phyloP scores from a whole-genome alignment of 1,140 invertebrate genomes.

The Pseudoatta argentina region DNA sequence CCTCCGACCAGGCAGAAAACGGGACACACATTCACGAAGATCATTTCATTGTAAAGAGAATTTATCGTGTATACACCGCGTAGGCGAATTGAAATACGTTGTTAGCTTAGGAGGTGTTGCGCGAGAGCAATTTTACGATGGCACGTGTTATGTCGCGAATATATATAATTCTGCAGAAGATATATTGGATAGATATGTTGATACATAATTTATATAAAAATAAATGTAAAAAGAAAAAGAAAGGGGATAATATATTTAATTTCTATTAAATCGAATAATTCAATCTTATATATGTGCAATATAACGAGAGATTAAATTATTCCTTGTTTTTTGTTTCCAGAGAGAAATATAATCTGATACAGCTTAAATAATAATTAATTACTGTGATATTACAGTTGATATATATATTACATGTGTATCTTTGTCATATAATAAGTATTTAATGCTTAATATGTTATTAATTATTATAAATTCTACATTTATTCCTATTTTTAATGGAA shows the following conservation, averaged over 20 bases:
- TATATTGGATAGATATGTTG: background rate
- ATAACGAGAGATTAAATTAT: background rate
- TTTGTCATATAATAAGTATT: background rate
- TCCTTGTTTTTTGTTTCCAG: background rate
- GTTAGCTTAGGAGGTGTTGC: too few species aligned
- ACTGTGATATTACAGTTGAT: background rate
- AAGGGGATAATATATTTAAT: background rate
- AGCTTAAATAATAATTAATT: constrained; percentile 1
- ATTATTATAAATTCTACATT: constrained; percentile 1
- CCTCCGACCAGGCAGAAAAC: constrained; percentile 73
- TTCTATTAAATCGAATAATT: background rate
- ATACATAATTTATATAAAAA: background rate
- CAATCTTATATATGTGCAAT: background rate
- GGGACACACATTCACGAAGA: constrained; percentile 58
- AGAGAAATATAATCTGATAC: background rate
- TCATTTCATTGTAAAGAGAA: constrained; percentile 68
- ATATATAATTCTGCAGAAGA: background rate
- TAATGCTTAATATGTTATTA: constrained; percentile 8
- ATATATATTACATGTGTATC: background rate
- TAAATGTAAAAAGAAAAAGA: background rate
- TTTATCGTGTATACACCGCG: constrained; percentile 52
- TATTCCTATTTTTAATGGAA: background rate
- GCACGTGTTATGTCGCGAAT: background rate
- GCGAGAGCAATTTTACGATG: constrained; percentile 9
- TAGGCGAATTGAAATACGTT: constrained; percentile 18